These are phyloP conservation scores for Tuta absoluta DNA, from an alignment of 2,888 invertebrate genomes.

Conservation along the genomic window DNA sequence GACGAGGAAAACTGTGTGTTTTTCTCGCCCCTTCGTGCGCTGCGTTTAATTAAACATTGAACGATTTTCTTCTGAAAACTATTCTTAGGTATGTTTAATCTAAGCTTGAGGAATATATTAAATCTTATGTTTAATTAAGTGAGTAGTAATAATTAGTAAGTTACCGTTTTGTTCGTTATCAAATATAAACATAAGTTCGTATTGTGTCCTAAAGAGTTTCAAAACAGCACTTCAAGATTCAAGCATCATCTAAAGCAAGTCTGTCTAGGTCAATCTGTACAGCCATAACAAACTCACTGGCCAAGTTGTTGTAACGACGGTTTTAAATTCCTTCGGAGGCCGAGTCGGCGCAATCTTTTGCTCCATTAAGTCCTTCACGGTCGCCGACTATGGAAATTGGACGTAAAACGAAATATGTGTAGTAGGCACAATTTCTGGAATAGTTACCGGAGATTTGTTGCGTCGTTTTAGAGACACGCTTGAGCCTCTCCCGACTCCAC, in stretches of 20 bases:
- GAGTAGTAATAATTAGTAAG: too few species aligned
- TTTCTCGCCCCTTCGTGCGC: neutral
- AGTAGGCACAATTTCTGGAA: slow-evolving; percentile 68
- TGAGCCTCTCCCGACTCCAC: neutral
- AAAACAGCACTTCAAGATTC: too few species aligned
- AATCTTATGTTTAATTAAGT: too few species aligned
- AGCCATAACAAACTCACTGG: slow-evolving; percentile 18
- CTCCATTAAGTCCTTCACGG: slow-evolving; percentile 79
- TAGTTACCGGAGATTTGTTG: slow-evolving; percentile 48
- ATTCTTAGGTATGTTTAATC: too few species aligned
- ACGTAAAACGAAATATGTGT: slow-evolving; percentile 76
- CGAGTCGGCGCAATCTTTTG: slow-evolving; percentile 75
- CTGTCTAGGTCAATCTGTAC: neutral
- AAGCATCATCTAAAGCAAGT: neutral
- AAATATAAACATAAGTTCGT: too few species aligned
- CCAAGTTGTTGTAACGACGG: slow-evolving; percentile 40
- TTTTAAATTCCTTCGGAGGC: slow-evolving; percentile 69
- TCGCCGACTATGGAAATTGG: slow-evolving; percentile 79
- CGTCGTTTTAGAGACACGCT: slow-evolving; percentile 27
- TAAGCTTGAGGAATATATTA: too few species aligned
- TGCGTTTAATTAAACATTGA: neutral
- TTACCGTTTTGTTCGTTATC: too few species aligned
- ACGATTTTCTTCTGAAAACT: neutral
- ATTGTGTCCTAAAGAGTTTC: too few species aligned
- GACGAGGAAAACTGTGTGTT: slow-evolving; percentile 33